Conservation (phyloP, 2,888 invertebrate species). For the Criorhina ranunculi region DNA sequence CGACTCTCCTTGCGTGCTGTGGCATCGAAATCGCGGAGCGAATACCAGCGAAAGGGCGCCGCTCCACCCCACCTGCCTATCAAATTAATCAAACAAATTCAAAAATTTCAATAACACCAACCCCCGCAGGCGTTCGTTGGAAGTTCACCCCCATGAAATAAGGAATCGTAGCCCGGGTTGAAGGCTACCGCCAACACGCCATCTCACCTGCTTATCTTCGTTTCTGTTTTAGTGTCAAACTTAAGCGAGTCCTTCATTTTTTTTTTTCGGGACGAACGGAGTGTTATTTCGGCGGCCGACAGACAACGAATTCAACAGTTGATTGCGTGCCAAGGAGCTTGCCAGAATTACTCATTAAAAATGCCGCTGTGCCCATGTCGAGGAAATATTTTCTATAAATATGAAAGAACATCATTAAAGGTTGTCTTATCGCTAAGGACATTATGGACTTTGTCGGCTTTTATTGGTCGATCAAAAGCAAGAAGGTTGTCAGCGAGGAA, state of each 20-base stretch:
- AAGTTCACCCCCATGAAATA: neutral
- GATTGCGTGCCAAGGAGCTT: slow-evolving; percentile 63
- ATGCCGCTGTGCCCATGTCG: slow-evolving; percentile 57
- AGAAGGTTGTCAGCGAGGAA: slow-evolving; percentile 46
- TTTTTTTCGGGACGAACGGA: neutral
- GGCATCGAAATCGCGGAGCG: slow-evolving; percentile 26
- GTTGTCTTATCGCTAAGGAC: slow-evolving; percentile 35
- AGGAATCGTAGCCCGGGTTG: neutral
- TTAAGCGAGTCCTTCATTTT: slow-evolving; percentile 58
- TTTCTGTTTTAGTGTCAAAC: slow-evolving; percentile 57
- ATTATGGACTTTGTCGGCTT: slow-evolving; percentile 52
- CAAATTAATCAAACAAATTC: slow-evolving; percentile 73
- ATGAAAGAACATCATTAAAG: slow-evolving; percentile 31
- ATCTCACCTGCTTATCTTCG: slow-evolving; percentile 52
- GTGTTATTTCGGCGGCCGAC: slow-evolving; percentile 3
- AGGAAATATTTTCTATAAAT: slow-evolving; percentile 48
- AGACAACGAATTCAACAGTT: slow-evolving; percentile 68
- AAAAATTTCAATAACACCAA: slow-evolving; percentile 59
- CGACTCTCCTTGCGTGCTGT: slow-evolving; percentile 53
- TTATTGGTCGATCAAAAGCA: slow-evolving; percentile 46
- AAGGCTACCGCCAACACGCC: slow-evolving; percentile 54
- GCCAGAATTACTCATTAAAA: slow-evolving; percentile 56
- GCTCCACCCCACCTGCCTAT: slow-evolving; percentile 21
- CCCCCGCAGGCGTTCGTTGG: neutral
- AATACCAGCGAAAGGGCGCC: slow-evolving; percentile 61